Percentiles rank a stretch among this genome's conserved stretches.
These are phyloP conservation scores for Ormyrus labotus DNA, from an alignment of 2,888 invertebrate species.

Conservation along the genomic window DNA sequence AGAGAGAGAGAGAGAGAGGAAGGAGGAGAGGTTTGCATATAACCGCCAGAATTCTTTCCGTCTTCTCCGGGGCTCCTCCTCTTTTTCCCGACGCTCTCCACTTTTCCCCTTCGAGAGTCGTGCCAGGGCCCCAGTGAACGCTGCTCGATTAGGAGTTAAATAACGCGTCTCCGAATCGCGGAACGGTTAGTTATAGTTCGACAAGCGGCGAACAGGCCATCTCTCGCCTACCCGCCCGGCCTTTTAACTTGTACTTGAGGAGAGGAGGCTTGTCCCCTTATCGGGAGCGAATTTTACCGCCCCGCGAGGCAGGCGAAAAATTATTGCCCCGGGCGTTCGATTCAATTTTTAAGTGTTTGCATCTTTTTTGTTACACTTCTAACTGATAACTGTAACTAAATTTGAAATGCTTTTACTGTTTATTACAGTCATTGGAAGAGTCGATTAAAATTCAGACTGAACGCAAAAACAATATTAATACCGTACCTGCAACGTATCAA, in stretches of 20 bases:
- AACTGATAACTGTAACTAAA: too few relatives aligned
- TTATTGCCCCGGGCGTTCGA: too few relatives aligned
- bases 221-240: not conserved
- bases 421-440: too few relatives aligned
- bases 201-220: constrained; percentile 18
- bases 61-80: not conserved
- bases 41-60: constrained; percentile 10
- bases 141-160: constrained; percentile 71
- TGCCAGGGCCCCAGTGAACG: constrained; percentile 65
- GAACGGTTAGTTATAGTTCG: constrained; percentile 43
- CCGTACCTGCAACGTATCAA: too few relatives aligned
- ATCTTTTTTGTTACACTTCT: too few relatives aligned
- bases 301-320: too few relatives aligned
- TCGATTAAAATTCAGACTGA: too few relatives aligned
- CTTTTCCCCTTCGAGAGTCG: constrained; percentile 58
- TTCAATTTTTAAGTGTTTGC: too few relatives aligned
- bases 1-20: not conserved
- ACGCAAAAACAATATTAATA: too few relatives aligned
- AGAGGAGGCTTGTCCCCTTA: too few relatives aligned
- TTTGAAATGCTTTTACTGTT: too few relatives aligned
- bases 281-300: too few relatives aligned
- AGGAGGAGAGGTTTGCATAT: constrained; percentile 26
- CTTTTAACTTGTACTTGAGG: constrained; percentile 31
- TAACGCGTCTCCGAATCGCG: constrained; percentile 59
- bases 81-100: constrained; percentile 58